Evolutionary conservation across 2,888 invertebrate genomes (phyloP).

Genomic region (Morpho achilles): DNA sequence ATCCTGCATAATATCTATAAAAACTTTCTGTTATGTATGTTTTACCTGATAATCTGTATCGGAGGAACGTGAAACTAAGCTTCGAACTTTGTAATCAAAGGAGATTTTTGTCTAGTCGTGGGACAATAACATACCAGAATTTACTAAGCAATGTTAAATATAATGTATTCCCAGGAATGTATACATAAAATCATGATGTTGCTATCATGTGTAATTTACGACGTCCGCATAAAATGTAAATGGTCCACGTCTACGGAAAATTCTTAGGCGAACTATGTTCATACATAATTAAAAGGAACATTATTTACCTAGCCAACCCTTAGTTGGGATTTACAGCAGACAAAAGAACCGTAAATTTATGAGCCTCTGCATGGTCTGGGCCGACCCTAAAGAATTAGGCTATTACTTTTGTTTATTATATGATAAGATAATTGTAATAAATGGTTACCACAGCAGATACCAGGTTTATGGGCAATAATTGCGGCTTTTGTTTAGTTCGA

Average conservation of each 20-base stretch:
- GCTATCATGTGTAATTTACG: conserved; percentile 4
- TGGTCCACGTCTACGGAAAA: conserved; percentile 14
- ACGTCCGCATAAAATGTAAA: conserved; percentile 10
- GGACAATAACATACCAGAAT: no score
- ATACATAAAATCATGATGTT: background rate
- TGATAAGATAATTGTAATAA: conserved; percentile 50
- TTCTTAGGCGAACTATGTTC: conserved; percentile 14
- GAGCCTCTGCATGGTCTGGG: conserved; percentile 46
- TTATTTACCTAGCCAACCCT: conserved; percentile 43
- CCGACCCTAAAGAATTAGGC: conserved; percentile 62
- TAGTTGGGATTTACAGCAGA: conserved; percentile 40
- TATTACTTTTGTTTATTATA: conserved; percentile 65
- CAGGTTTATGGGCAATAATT: conserved; percentile 21
- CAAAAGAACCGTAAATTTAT: conserved; percentile 54
- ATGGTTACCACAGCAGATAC: conserved; percentile 30
- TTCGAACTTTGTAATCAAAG: no score
- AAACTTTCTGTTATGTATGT: no score
- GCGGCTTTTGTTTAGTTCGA: conserved; percentile 14
- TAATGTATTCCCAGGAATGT: no score
- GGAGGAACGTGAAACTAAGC: no score
- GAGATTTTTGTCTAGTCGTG: no score
- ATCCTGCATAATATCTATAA: no score
- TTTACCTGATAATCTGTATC: no score
- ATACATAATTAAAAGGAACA: conserved; percentile 41
- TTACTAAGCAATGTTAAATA: no score